Base-by-base conservation (phyloP, 2,797 vertebrate species). In the Brotula barbata region DNA sequence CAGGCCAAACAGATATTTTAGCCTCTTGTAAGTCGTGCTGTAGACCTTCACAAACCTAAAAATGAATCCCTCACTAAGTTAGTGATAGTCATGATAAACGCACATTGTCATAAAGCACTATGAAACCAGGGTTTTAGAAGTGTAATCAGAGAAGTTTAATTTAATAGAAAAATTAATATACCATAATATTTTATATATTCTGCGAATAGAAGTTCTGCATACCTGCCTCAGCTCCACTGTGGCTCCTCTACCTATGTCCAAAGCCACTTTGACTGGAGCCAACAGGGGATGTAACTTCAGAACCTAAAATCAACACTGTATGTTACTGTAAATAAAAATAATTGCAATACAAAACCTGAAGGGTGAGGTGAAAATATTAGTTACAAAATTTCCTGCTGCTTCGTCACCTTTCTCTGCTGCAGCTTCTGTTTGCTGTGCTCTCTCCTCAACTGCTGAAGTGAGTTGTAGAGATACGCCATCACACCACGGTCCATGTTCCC, bases 271-370 rank as follows among this genome's bases (percentile, higher is more conserved):
- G 40, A 99, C 53, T 11, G 96, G 97, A n/a, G 94, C 88, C 85
- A 99, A 87, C 62, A 89, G 90, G 37, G 97, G 96, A 79, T 99
- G 95, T 64, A 99, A 89, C 85, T 95, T 99, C 73, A 99, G 89
- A 36, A 98, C 95, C 97, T 99, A 73, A 50, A 56, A 71, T 70
- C 12, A 73, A 54, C 13, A 51, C 7, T 40, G n/a, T 11, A 39
- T 15, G 8, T 3, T 7, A 39, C 3, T 5, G 11, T 7, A 39
- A 39, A 14, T 33, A 33, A 33, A 33, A 33, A 6, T 6, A 33
- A 33, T 33, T 33, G 14, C 21, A 13, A 23, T 13, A 22, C 14
- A 2, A 23, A 45, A 22, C 7, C 36, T 20, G 37, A 16, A 51
- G 7, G 22, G 19, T n/a, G 10, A 10, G 25, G 23, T 31, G 21